A percentile compares a stretch with the other conserved stretches of the same genome.
phyloP scores from a whole-genome alignment of 2,888 invertebrate species.

The Amblyjoppa proteus region DNA sequence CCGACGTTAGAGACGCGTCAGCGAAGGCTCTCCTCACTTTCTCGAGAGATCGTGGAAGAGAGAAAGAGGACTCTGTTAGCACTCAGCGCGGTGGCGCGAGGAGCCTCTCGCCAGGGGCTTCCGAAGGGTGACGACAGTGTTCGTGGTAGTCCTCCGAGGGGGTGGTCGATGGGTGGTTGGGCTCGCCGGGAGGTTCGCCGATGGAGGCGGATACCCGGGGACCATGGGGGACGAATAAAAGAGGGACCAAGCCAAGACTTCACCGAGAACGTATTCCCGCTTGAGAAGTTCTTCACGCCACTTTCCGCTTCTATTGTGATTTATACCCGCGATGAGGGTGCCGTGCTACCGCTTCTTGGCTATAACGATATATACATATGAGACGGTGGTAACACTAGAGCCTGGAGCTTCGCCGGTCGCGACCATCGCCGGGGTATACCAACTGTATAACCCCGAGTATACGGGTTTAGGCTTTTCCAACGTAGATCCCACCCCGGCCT shows the following conservation, averaged over 20 bases:
- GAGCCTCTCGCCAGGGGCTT: conserved; percentile 36
- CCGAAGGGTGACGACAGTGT: conserved; percentile 58
- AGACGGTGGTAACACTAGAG: conserved; percentile 40
- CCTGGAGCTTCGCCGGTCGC: conserved; percentile 35
- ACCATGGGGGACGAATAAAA: conserved; percentile 61
- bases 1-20: conserved; percentile 67
- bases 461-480: conserved; percentile 68
- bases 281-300: conserved; percentile 83
- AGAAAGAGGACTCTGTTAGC: conserved; percentile 51
- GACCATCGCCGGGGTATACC: conserved; percentile 33
- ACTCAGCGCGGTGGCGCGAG: conserved; percentile 37
- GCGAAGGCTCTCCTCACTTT: conserved; percentile 50
- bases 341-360: conserved; percentile 71
- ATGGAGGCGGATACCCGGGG: conserved; percentile 49
- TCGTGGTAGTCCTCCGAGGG: conserved; percentile 37
- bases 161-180: conserved; percentile 64
- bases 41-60: conserved; percentile 7
- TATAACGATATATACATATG: conserved; percentile 66
- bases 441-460: conserved; percentile 50
- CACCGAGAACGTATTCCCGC: conserved; percentile 79
- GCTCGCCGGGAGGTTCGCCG: conserved; percentile 48
- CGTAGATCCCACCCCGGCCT: conserved; percentile 57
- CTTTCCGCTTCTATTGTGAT: conserved; percentile 84
- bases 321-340: conserved; percentile 84
- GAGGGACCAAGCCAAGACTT: conserved; percentile 60